Conservation (phyloP, 1,140 invertebrate genomes). For the Ladona fulva region DNA sequence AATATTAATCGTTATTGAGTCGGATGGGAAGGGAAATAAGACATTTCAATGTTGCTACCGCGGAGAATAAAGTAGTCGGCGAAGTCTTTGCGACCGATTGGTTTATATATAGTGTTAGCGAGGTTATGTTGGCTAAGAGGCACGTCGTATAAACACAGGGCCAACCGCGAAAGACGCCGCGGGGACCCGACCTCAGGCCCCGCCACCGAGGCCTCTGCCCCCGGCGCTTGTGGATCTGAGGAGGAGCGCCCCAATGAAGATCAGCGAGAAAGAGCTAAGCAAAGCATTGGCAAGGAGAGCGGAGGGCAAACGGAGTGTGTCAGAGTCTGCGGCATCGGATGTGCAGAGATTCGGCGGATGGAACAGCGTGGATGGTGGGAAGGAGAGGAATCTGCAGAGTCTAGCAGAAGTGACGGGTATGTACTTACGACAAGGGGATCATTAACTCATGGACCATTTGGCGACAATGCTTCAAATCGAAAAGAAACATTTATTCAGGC, state of each 20-base stretch:
- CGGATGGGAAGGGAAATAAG: no score
- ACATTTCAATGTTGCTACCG: neutral
- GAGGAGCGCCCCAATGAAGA: neutral
- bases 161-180: neutral
- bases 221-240: neutral
- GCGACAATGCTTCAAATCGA: no score
- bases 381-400: slow-evolving; percentile 11
- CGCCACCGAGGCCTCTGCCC: neutral
- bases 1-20: no score
- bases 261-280: neutral
- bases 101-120: neutral
- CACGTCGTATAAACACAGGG: neutral
- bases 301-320: neutral
- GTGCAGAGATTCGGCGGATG: neutral
- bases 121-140: neutral
- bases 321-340: neutral
- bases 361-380: neutral
- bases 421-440: no score
- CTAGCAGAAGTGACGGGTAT: neutral
- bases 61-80: neutral
- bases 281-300: neutral
- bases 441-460: no score
- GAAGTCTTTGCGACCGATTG: neutral
- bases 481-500: no score
- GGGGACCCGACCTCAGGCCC: neutral